A percentile compares a stretch with the other conserved stretches of the same genome.
These are phyloP conservation scores for Drosophila cognata DNA, from an alignment of 2,888 invertebrate genomes.

Conservation along the genomic window DNA sequence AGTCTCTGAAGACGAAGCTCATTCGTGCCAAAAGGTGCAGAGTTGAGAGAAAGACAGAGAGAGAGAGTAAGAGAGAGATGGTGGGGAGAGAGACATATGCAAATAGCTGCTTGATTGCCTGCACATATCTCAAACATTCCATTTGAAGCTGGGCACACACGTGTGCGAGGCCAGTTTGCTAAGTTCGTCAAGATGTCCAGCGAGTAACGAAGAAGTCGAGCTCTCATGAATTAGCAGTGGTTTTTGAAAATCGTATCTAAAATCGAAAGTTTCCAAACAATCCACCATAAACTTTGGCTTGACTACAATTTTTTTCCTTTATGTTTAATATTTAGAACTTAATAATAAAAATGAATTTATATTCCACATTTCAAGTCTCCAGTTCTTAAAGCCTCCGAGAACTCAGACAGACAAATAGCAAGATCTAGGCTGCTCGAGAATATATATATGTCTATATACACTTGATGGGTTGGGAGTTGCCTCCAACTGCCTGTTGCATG, in stretches of 20 bases:
- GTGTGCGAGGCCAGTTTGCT: conserved; percentile 10
- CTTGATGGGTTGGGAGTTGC: background rate
- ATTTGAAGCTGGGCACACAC: conserved; percentile 34
- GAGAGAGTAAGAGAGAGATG: background rate
- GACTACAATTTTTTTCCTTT: no score
- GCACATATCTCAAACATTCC: conserved; percentile 48
- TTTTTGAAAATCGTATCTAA: background rate
- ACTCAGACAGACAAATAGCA: background rate
- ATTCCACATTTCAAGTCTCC: background rate
- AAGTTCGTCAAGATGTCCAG: background rate
- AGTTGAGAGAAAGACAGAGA: background rate
- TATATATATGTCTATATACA: background rate
- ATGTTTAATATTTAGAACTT: no score
- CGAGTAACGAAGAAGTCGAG: background rate
- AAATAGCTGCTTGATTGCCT: conserved; percentile 72
- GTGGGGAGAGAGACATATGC: conserved; percentile 51
- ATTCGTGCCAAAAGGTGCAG: conserved; percentile 23
- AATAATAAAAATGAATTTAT: background rate
- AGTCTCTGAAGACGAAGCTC: conserved; percentile 19
- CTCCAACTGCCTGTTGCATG: background rate
- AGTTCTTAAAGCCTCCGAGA: background rate
- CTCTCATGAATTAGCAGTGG: background rate
- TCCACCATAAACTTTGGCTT: background rate
- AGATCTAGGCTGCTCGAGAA: background rate
- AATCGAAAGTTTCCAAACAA: background rate